phyloP scores from a whole-genome alignment of 2,797 vertebrate genomes.

The Lophius americanus region DNA sequence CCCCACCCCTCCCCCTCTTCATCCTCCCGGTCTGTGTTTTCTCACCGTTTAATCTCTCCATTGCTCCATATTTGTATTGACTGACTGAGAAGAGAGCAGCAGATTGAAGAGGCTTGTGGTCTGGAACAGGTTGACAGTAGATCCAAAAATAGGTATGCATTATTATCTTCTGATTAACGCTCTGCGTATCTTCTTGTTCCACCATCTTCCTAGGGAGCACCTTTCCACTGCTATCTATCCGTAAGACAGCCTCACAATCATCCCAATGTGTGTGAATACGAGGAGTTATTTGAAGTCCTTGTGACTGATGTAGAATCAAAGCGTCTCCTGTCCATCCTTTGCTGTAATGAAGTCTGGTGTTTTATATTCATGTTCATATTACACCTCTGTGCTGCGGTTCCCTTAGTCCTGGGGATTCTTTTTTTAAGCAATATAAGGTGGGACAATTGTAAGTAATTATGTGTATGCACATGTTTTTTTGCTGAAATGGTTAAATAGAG shows the following conservation, averaged over 20 bases:
- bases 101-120: slow-evolving; percentile 50
- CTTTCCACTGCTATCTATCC: slow-evolving; percentile 54
- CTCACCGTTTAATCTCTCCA: slow-evolving; percentile 48
- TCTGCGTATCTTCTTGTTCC: slow-evolving; percentile 12
- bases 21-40: slow-evolving; percentile 46
- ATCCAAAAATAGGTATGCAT: slow-evolving; percentile 48
- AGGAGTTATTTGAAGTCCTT: slow-evolving; percentile 42
- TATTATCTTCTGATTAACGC: slow-evolving; percentile 47
- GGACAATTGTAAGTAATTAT: not conserved
- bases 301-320: slow-evolving; percentile 24
- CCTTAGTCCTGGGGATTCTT: not conserved
- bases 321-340: slow-evolving; percentile 11
- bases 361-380: slow-evolving; percentile 7
- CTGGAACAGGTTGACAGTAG: slow-evolving; percentile 52
- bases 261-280: slow-evolving; percentile 37
- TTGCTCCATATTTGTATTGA: slow-evolving; percentile 49
- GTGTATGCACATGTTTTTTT: not conserved
- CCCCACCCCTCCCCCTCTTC: slow-evolving; percentile 27
- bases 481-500: slow-evolving; percentile 3
- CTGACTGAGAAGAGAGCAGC: slow-evolving; percentile 49
- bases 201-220: slow-evolving; percentile 50
- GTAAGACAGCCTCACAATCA: slow-evolving; percentile 60
- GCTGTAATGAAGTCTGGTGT: slow-evolving; percentile 8
- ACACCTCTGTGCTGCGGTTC: not conserved
- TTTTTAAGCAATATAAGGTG: slow-evolving; percentile 4